These are phyloP conservation scores for Dissostichus mawsoni DNA, from an alignment of 2,113 vertebrate genomes.

Conservation along the genomic window DNA sequence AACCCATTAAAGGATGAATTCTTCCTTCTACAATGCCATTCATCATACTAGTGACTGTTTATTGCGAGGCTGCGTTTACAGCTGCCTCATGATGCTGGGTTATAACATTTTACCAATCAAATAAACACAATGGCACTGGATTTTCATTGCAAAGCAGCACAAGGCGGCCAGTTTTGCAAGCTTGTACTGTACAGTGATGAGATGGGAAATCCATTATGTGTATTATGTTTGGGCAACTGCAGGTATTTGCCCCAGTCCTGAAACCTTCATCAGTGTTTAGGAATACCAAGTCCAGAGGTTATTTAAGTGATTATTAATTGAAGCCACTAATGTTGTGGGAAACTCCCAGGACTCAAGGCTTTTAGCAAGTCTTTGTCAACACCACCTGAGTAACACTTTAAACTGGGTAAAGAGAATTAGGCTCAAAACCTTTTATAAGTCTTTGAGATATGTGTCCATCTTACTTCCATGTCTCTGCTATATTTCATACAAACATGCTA, in stretches of 20 bases:
- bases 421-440: background rate
- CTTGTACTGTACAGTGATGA: background rate
- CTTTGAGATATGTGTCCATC: background rate
- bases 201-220: background rate
- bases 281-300: background rate
- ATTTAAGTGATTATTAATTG: background rate
- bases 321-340: background rate
- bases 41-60: slow-evolving; percentile 16
- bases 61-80: slow-evolving; percentile 35
- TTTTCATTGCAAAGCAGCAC: slow-evolving; percentile 34
- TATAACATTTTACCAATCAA: slow-evolving; percentile 52
- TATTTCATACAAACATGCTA: background rate
- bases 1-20: slow-evolving; percentile 14
- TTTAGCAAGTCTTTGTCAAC: background rate
- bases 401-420: background rate
- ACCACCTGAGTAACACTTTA: background rate
- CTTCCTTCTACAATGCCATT: background rate
- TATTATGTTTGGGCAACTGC: background rate
- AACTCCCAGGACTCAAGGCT: background rate
- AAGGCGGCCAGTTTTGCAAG: slow-evolving; percentile 7
- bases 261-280: background rate
- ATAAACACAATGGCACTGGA: slow-evolving; percentile 43
- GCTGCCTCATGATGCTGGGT: slow-evolving; percentile 39
- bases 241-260: background rate
- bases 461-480: background rate